These are phyloP conservation scores for Galaxias olidus DNA, from an alignment of 2,797 vertebrate genomes.

Conservation along the genomic window DNA sequence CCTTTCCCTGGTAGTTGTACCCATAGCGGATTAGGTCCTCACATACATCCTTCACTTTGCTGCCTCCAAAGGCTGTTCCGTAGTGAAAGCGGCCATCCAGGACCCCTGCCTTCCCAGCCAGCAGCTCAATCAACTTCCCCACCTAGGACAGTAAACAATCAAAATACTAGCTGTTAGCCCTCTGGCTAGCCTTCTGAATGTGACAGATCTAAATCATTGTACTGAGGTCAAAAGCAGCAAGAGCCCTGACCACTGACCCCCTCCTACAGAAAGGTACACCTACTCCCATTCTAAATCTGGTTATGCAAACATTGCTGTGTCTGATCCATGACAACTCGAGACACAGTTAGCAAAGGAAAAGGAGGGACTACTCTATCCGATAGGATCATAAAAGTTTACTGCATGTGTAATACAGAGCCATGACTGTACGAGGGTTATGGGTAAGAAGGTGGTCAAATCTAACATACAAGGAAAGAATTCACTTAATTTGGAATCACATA, in stretches of 20 bases:
- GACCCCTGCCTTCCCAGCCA: conserved; percentile 96
- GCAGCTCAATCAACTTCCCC: conserved; percentile 94
- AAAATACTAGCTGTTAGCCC: neutral
- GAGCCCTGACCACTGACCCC: conserved; percentile 66
- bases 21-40: conserved; percentile 96
- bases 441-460: too few species aligned
- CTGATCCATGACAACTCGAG: conserved; percentile 59
- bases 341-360: conserved; percentile 53
- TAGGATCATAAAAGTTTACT: conserved; percentile 63
- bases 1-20: conserved; percentile 98
- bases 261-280: conserved; percentile 71
- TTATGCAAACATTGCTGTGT: conserved; percentile 68
- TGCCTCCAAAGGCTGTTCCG: conserved; percentile 96
- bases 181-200: neutral
- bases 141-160: conserved; percentile 73
- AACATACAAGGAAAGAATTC: too few species aligned
- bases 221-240: conserved; percentile 53
- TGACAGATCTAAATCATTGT: conserved; percentile 15
- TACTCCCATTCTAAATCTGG: conserved; percentile 67
- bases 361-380: conserved; percentile 52
- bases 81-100: conserved; percentile 95
- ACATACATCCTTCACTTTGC: conserved; percentile 98
- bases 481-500: too few species aligned
- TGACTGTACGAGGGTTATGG: too few species aligned
- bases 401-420: neutral